phyloP scores from a whole-genome alignment of 2,113 vertebrate species.

The Syngnathus typhle region DNA sequence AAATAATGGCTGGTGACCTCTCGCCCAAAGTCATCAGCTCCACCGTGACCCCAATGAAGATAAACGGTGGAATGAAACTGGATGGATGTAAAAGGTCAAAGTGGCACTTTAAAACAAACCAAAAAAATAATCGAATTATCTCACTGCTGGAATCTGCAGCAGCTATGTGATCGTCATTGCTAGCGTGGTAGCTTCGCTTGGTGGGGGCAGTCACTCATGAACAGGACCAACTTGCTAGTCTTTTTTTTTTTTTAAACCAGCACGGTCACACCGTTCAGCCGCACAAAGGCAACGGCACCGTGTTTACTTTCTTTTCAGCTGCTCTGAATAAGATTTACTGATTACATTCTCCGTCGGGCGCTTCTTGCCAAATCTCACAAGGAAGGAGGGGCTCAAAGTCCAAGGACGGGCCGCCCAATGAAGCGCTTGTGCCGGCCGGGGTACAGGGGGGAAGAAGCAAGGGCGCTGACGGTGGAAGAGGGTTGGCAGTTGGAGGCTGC shows the following conservation, averaged over 20 bases:
- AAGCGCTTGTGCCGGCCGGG: background rate
- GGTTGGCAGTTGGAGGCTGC: constrained; percentile 5
- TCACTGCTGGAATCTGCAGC: background rate
- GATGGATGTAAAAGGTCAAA: background rate
- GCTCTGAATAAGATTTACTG: constrained; percentile 29
- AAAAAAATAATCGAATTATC: background rate
- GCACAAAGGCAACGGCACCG: constrained; percentile 15
- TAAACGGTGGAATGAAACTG: background rate
- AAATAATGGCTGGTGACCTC: too few relatives aligned
- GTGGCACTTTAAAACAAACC: background rate
- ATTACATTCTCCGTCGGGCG: constrained; percentile 22
- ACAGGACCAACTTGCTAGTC: background rate
- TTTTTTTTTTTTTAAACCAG: background rate
- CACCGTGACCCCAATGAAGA: background rate
- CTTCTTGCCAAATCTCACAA: constrained; percentile 4
- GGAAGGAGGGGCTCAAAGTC: constrained; percentile 11
- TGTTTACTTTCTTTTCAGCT: constrained; percentile 34
- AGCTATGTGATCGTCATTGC: background rate
- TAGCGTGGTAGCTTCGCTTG: background rate
- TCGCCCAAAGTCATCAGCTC: too few relatives aligned
- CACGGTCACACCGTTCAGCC: background rate
- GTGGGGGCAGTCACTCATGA: background rate
- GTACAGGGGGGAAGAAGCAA: constrained; percentile 28
- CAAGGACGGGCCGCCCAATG: background rate
- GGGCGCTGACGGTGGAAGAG: constrained; percentile 16